Evolutionary conservation across 2,888 invertebrate species (phyloP).

Genomic region (Phalangium opilio): DNA sequence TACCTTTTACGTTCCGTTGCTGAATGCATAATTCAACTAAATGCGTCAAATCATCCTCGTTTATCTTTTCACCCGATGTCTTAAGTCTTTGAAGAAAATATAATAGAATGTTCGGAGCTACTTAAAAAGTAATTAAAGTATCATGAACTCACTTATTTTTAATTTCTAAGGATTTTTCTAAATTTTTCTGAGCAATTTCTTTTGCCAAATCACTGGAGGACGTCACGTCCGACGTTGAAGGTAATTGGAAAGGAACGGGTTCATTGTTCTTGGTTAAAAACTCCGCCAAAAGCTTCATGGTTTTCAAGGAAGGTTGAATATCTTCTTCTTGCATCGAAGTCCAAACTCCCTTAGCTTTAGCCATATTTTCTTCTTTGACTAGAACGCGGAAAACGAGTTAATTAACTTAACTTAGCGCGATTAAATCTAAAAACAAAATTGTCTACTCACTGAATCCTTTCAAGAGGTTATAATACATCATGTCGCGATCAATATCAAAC

Average conservation of each 20-base stretch:
- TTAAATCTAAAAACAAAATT: neutral
- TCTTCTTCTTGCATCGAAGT: constrained; percentile 70
- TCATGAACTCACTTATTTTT: constrained; percentile 1
- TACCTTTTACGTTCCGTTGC: constrained; percentile 8
- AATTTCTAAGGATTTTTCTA: constrained; percentile 6
- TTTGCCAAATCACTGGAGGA: constrained; percentile 4
- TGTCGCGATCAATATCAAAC: constrained; percentile 53
- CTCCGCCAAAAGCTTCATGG: constrained; percentile 47
- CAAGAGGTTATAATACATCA: constrained; percentile 58
- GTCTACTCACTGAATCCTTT: constrained; percentile 44
- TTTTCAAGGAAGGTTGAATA: constrained; percentile 49
- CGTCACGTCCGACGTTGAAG: constrained; percentile 24
- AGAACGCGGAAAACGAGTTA: constrained; percentile 2
- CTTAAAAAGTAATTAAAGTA: too few species aligned
- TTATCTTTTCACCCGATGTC: constrained; percentile 2
- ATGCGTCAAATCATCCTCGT: constrained; percentile 8
- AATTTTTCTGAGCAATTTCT: constrained; percentile 3
- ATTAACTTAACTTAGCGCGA: too few species aligned
- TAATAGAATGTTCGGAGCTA: too few species aligned
- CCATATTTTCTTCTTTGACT: constrained; percentile 49
- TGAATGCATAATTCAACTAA: constrained; percentile 16
- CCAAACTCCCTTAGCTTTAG: constrained; percentile 64
- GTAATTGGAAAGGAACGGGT: constrained; percentile 55
- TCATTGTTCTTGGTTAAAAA: constrained; percentile 47
- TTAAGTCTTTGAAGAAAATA: constrained; percentile 3